phyloP scores from a whole-genome alignment of 2,888 invertebrate genomes.

The Amphimallon solstitiale region DNA sequence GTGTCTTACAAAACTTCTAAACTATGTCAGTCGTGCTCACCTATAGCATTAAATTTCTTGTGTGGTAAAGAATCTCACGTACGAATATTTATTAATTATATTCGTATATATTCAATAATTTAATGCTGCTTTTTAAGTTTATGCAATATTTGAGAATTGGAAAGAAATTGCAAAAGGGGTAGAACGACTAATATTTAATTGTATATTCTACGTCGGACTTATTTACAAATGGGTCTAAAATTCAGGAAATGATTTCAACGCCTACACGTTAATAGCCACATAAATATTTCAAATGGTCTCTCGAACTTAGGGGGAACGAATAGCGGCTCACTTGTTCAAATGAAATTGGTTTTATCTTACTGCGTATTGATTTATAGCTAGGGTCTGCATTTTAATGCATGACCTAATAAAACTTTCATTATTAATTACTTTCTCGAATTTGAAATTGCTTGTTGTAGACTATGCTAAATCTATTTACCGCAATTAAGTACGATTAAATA shows the following conservation, averaged over 20 bases:
- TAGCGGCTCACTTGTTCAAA: conserved; percentile 17
- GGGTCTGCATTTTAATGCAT: conserved; percentile 3
- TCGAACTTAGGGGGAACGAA: conserved; percentile 15
- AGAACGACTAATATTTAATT: conserved; percentile 4
- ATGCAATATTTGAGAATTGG: no score
- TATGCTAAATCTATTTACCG: not conserved
- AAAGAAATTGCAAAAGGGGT: no score
- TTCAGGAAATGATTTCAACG: conserved; percentile 27
- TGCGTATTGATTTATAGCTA: conserved; percentile 11
- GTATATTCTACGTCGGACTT: not conserved
- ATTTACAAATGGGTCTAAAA: conserved; percentile 27
- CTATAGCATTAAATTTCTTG: no score
- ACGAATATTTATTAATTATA: no score
- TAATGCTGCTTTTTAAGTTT: no score
- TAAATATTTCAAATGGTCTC: conserved; percentile 21
- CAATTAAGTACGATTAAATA: no score
- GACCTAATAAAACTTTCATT: conserved; percentile 10
- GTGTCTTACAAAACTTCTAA: no score
- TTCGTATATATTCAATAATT: no score
- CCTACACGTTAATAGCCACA: conserved; percentile 19
- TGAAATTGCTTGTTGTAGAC: not conserved
- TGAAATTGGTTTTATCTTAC: conserved; percentile 11
- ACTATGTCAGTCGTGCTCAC: no score
- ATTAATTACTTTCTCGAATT: conserved; percentile 3
- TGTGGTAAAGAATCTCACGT: no score